These are phyloP conservation scores for Esox lucius DNA, from an alignment of 2,797 vertebrate genomes.

Conservation along the genomic window DNA sequence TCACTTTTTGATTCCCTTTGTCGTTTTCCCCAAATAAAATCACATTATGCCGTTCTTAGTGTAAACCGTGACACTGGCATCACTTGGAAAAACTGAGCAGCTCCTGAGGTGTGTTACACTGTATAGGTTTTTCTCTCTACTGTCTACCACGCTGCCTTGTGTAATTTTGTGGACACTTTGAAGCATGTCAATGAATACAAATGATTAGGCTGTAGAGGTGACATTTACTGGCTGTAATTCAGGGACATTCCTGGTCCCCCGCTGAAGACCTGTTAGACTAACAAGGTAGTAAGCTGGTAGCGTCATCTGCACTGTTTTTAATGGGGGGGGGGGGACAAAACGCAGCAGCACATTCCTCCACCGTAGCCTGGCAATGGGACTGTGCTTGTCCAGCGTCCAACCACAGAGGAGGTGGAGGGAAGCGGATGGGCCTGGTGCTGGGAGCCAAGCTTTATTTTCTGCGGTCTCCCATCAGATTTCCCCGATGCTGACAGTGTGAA, in stretches of 20 bases:
- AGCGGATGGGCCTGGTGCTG: slow-evolving; percentile 44
- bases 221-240: slow-evolving; percentile 55
- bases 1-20: slow-evolving; percentile 45
- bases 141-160: slow-evolving; percentile 15
- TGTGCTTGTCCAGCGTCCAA: slow-evolving; percentile 25
- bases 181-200: slow-evolving; percentile 52
- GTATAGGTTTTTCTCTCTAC: slow-evolving; percentile 42
- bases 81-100: slow-evolving; percentile 5
- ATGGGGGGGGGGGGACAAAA: slow-evolving; percentile 39
- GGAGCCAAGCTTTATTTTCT: slow-evolving; percentile 31
- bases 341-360: slow-evolving; percentile 45
- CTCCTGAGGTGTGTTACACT: neutral
- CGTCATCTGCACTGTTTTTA: slow-evolving; percentile 49
- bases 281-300: slow-evolving; percentile 55
- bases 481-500: neutral
- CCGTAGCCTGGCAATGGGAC: slow-evolving; percentile 53
- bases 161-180: slow-evolving; percentile 45
- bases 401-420: slow-evolving; percentile 25
- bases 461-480: neutral
- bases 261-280: slow-evolving; percentile 59
- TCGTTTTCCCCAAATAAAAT: neutral
- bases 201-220: slow-evolving; percentile 53
- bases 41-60: slow-evolving; percentile 21
- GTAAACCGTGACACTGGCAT: no score
- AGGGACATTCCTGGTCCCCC: slow-evolving; percentile 34